phyloP scores from a whole-genome alignment of 2,113 vertebrate genomes.

The Solenodon paradoxus region DNA sequence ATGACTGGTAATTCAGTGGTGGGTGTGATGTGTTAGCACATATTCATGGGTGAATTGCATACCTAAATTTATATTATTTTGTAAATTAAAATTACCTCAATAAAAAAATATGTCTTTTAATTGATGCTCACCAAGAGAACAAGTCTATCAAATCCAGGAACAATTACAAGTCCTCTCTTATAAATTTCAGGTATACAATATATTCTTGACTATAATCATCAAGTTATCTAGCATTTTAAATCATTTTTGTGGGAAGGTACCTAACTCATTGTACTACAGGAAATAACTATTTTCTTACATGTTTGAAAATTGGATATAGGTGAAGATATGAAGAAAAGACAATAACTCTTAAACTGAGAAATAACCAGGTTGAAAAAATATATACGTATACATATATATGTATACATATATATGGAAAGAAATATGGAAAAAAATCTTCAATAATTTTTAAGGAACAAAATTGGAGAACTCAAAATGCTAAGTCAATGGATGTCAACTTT shows the following conservation, averaged over 20 bases:
- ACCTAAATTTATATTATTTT: no score
- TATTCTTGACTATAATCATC: not conserved
- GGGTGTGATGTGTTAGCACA: no score
- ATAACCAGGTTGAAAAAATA: not conserved
- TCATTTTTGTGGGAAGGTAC: not conserved
- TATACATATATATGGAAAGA: no score
- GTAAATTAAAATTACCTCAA: no score
- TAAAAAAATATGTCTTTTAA: no score
- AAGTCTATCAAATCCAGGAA: no score
- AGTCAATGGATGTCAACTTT: not conserved
- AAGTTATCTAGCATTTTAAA: not conserved
- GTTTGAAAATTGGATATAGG: not conserved
- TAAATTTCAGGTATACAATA: not conserved
- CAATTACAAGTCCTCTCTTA: not conserved
- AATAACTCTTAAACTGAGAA: not conserved
- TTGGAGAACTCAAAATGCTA: not conserved
- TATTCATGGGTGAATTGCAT: no score
- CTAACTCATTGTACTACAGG: not conserved
- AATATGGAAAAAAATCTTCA: not conserved
- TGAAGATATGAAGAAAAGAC: not conserved
- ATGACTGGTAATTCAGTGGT: no score
- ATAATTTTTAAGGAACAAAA: slow-evolving; percentile 23
- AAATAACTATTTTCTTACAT: slow-evolving; percentile 19
- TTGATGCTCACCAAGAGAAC: no score
- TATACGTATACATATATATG: not conserved